A percentile compares a stretch with the other conserved stretches of the same genome.
phyloP scores from a whole-genome alignment of 2,797 vertebrate genomes.

The Liparis tanakae region DNA sequence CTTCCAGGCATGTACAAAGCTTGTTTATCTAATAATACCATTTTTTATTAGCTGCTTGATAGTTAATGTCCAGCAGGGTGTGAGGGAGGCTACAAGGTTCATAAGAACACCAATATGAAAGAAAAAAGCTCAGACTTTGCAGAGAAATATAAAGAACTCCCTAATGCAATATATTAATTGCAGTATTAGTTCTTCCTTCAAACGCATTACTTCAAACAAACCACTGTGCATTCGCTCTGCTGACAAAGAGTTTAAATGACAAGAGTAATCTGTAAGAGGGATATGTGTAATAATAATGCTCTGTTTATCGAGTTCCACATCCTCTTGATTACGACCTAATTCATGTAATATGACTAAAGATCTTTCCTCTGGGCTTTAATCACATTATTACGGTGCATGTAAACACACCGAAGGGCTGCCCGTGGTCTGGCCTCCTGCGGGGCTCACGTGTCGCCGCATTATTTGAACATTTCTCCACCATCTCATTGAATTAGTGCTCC shows the following conservation, averaged over 20 bases:
- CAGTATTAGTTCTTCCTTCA: constrained; percentile 11
- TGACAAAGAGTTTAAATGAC: constrained; percentile 17
- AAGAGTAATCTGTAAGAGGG: constrained; percentile 9
- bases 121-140: not conserved
- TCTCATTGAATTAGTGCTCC: constrained; percentile 46
- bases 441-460: constrained; percentile 57
- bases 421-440: constrained; percentile 43
- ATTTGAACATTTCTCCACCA: constrained; percentile 51
- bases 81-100: not conserved
- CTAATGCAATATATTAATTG: not conserved
- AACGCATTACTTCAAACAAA: constrained; percentile 4
- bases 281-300: constrained; percentile 22
- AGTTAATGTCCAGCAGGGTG: not conserved
- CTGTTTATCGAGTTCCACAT: constrained; percentile 22
- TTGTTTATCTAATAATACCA: not conserved
- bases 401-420: constrained; percentile 51
- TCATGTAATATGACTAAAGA: constrained; percentile 24
- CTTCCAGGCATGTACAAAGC: not conserved
- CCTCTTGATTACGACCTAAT: constrained; percentile 23
- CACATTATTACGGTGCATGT: constrained; percentile 48
- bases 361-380: constrained; percentile 44
- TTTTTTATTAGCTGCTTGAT: not conserved
- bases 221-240: constrained; percentile 3
- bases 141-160: not conserved
- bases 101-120: not conserved